Percentiles rank a stretch among this genome's conserved stretches.
Evolutionary conservation across 2,113 vertebrate species (phyloP).

Genomic region (Sebastes fasciatus): DNA sequence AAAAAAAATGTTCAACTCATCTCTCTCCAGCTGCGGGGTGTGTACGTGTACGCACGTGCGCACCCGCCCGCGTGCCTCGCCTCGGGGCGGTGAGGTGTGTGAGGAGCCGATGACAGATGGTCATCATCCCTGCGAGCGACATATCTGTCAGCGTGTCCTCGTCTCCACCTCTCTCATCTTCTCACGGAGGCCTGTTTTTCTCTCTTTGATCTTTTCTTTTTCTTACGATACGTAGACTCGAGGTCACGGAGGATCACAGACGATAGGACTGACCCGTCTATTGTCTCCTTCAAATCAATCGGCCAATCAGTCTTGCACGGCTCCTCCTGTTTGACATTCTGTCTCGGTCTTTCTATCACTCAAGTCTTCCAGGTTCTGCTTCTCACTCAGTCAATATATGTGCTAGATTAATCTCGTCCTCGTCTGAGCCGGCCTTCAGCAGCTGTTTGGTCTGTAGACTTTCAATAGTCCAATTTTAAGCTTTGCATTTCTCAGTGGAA

Average conservation of each 20-base stretch:
- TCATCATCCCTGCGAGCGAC: conserved; percentile 17
- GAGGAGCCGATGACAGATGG: conserved; percentile 58
- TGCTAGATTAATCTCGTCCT: conserved; percentile 40
- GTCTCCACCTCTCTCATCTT: conserved; percentile 22
- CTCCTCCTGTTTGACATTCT: conserved; percentile 28
- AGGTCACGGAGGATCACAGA: conserved; percentile 65
- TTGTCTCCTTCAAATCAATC: conserved; percentile 50
- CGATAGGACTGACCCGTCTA: conserved; percentile 47
- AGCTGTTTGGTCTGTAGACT: neutral
- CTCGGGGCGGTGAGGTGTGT: conserved; percentile 32
- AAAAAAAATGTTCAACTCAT: neutral
- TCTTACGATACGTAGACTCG: neutral
- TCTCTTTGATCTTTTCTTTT: conserved; percentile 24
- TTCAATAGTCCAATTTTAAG: conserved; percentile 10
- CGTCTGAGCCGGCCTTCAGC: conserved; percentile 7
- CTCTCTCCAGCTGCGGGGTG: conserved; percentile 1
- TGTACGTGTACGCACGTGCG: neutral
- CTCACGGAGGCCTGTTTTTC: conserved; percentile 28
- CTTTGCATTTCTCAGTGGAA: conserved; percentile 24
- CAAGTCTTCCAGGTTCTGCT: conserved; percentile 9
- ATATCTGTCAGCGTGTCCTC: conserved; percentile 33
- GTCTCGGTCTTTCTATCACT: neutral
- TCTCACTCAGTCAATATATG: conserved; percentile 46
- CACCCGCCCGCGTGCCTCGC: neutral
- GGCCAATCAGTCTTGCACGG: conserved; percentile 26